Base-by-base conservation (phyloP, 2,113 vertebrate species). In the Meriones unguiculatus region DNA sequence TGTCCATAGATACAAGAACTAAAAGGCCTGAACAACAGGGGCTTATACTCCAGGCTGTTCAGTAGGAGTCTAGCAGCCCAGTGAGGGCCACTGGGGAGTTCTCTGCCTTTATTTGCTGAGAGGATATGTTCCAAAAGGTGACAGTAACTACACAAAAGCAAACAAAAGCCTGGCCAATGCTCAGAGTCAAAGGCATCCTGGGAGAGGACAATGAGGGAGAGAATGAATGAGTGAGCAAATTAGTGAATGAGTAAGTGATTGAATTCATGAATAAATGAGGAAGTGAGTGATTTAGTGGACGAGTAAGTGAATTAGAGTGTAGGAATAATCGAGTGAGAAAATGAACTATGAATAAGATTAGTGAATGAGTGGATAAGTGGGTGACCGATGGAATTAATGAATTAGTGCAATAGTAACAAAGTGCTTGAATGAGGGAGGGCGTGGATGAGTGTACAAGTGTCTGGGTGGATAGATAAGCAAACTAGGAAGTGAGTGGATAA, bases 381-480 rank as follows among this genome's bases (percentile, higher is more conserved):
- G 10, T 2, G 1, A 65, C 9, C 0, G 32, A 22, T 4, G 1
- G 50, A 8, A 15, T 57, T 70, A 11, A 2, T 54, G 52, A 2
- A 3, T 69, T 76, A 52, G 9, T 2, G 1, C 2, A 15, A 0
- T 9, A 2, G 11, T 25, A 0, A 1, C 5, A 28, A 2, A 69
- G 28, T 54, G 30, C 28, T 9, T 22, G 50, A 35, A 20, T 81
- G 30, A 41, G 10, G 28, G 91, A 24, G 6, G 13, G 24, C 9
- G 11, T 0, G 35, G 5, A 1, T 10, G 38, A 3, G 9, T 89
- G 72, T 4, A 13, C 52, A 20, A 10, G 0, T 38, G 89, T 38
- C 7, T 3, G 2, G 52, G 38, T 64, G n/a, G 62, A 3, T 2
- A 14, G n/a, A 5, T 13, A 28, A 1, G 62, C 9, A 6, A 38